Conservation (phyloP, 2,797 vertebrate genomes). For the Phoeniculus purpureus region DNA sequence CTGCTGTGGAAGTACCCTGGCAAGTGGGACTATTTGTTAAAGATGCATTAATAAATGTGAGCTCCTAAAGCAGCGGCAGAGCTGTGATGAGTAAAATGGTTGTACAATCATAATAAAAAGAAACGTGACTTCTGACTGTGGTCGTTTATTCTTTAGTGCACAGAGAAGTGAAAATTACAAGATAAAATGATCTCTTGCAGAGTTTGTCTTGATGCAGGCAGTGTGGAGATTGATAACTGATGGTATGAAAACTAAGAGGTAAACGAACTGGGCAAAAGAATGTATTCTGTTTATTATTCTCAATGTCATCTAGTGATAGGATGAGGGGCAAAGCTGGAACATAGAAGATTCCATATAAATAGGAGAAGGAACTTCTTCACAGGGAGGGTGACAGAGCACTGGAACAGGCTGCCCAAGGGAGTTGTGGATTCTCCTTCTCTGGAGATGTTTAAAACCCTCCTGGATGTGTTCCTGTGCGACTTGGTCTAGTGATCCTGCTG, state of each 20-base stretch:
- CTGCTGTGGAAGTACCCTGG: not conserved
- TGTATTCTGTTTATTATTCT: not conserved
- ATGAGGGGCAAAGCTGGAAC: no score
- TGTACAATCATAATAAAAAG: accelerated
- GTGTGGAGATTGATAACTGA: not conserved
- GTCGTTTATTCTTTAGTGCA: not conserved
- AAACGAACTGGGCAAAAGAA: not conserved
- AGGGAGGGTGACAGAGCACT: no score
- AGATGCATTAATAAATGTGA: not conserved
- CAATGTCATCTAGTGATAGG: no score
- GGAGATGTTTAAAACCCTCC: no score
- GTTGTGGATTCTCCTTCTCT: no score
- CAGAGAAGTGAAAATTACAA: not conserved
- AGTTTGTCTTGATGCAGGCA: not conserved
- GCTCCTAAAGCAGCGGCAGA: not conserved
- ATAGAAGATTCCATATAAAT: no score
- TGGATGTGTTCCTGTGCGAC: no score
- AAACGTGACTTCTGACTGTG: not conserved
- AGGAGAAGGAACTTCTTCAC: no score
- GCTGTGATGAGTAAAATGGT: not conserved
- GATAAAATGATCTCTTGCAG: not conserved
- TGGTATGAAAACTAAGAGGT: not conserved
- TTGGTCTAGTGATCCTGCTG: no score
- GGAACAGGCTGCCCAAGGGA: no score
- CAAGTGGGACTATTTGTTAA: not conserved